phyloP scores from a whole-genome alignment of 2,888 invertebrate genomes.

The Hirtodrosophila confusa region DNA sequence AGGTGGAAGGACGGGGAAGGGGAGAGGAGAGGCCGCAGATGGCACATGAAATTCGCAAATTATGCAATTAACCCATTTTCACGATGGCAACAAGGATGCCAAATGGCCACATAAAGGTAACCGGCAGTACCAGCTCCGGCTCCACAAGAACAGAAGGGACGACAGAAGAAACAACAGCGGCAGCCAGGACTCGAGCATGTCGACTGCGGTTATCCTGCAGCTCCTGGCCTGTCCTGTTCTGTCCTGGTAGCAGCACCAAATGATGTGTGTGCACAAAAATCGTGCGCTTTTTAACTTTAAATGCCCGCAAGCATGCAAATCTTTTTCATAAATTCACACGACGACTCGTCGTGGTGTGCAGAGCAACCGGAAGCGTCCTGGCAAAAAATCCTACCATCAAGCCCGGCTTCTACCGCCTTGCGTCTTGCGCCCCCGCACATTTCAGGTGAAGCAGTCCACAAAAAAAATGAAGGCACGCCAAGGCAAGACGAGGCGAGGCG shows the following conservation, averaged over 20 bases:
- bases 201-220: constrained; percentile 5
- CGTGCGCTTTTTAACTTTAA: constrained; percentile 77
- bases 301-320: constrained; percentile 80
- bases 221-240: constrained; percentile 4
- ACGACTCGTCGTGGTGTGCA: constrained; percentile 40
- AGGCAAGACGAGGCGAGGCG: not conserved
- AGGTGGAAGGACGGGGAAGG: not conserved
- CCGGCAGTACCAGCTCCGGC: constrained; percentile 11
- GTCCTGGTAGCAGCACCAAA: constrained; percentile 42
- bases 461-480: constrained; percentile 2
- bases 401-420: too few species aligned
- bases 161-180: constrained; percentile 18
- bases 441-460: constrained; percentile 33
- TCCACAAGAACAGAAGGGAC: constrained; percentile 2
- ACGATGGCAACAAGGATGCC: constrained; percentile 28
- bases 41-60: constrained; percentile 73
- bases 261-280: constrained; percentile 60
- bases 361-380: constrained; percentile 22
- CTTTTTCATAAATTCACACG: constrained; percentile 77
- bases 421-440: not conserved
- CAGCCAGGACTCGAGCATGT: constrained; percentile 7
- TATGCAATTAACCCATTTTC: constrained; percentile 80
- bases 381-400: not conserved
- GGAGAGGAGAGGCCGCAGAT: constrained; percentile 33
- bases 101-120: constrained; percentile 61